Percentiles rank a stretch among this genome's conserved stretches.
These are phyloP conservation scores for Meles meles DNA, from an alignment of 2,113 vertebrate species.

Conservation along the genomic window DNA sequence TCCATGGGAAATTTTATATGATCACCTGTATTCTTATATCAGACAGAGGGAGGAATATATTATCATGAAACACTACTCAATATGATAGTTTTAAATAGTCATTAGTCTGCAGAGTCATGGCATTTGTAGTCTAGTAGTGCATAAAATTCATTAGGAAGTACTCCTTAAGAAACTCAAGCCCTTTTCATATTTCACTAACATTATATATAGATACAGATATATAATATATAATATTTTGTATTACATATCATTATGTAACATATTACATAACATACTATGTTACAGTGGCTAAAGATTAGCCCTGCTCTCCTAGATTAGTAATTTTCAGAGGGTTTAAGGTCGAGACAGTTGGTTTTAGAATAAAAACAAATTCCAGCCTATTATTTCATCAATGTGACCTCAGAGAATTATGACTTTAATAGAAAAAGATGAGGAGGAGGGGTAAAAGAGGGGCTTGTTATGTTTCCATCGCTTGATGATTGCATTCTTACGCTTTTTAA, in stretches of 20 bases:
- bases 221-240: too few species aligned
- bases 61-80: background rate
- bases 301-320: background rate
- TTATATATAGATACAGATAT: too few species aligned
- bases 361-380: background rate
- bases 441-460: background rate
- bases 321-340: background rate
- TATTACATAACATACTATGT: background rate
- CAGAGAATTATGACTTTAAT: background rate
- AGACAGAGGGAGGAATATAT: background rate
- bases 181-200: background rate
- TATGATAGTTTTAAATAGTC: background rate
- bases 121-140: background rate
- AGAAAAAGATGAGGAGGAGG: background rate
- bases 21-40: background rate
- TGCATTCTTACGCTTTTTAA: background rate
- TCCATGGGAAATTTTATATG: background rate
- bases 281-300: background rate
- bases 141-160: background rate
- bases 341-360: background rate
- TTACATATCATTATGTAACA: background rate
- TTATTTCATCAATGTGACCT: background rate
- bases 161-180: background rate
- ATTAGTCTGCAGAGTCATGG: background rate
- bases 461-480: background rate